Conservation (phyloP, 1,140 invertebrate species). For the Drosophila eugracilis region DNA sequence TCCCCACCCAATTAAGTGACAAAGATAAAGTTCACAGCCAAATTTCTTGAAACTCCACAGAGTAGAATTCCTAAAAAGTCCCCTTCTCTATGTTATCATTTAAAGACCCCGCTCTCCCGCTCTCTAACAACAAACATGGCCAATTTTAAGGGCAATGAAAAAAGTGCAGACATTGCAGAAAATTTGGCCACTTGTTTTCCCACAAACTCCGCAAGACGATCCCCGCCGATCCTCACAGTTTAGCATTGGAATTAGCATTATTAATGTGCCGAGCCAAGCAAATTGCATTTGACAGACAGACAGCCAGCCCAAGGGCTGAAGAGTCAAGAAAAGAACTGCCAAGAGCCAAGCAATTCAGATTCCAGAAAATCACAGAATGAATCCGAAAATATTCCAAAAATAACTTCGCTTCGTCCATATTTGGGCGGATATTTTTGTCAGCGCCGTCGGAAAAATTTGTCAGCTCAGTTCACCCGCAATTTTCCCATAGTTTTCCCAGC, state of each 20-base stretch:
- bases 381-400: neutral
- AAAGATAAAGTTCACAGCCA: neutral
- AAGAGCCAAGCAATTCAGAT: constrained; percentile 3
- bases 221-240: constrained; percentile 20
- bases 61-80: neutral
- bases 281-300: constrained; percentile 33
- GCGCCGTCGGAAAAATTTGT: constrained; percentile 32
- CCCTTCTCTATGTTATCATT: neutral
- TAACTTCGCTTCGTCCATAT: constrained; percentile 26
- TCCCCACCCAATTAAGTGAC: too few relatives aligned
- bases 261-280: constrained; percentile 32
- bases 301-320: constrained; percentile 5
- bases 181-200: constrained; percentile 11
- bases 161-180: constrained; percentile 14
- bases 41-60: neutral
- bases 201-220: constrained; percentile 21
- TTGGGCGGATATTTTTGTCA: constrained; percentile 42
- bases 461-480: constrained; percentile 4
- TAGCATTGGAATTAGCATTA: constrained; percentile 5
- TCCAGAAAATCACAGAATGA: neutral
- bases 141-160: constrained; percentile 1
- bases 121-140: constrained; percentile 4
- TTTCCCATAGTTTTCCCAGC: neutral
- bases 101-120: neutral
- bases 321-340: too few relatives aligned